A percentile compares a stretch with the other conserved stretches of the same genome.
phyloP scores from a whole-genome alignment of 2,888 invertebrate genomes.

The Drosophila rellima region DNA sequence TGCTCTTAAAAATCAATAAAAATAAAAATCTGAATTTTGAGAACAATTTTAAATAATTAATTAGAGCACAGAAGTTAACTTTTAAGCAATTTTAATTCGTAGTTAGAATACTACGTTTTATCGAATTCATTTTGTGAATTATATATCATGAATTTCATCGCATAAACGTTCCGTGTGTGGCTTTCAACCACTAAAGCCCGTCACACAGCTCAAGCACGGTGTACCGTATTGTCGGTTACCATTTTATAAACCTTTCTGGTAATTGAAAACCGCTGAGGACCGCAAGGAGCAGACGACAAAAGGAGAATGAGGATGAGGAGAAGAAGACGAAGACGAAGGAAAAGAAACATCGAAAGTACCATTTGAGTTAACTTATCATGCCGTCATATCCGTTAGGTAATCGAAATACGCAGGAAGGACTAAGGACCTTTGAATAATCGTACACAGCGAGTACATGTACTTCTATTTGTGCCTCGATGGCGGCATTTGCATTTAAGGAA shows the following conservation, averaged over 20 bases:
- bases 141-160: neutral
- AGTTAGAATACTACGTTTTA: neutral
- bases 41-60: no score
- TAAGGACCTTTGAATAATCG: conserved; percentile 5
- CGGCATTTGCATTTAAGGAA: conserved; percentile 45
- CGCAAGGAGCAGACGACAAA: conserved; percentile 3
- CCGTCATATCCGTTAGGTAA: conserved; percentile 69
- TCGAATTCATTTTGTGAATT: neutral
- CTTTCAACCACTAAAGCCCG: neutral
- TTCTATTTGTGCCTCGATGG: neutral
- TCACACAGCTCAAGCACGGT: neutral
- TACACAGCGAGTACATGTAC: neutral
- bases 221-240: neutral
- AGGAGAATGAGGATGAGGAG: neutral
- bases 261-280: conserved; percentile 31
- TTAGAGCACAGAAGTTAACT: no score
- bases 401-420: conserved; percentile 57
- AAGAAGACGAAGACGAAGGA: neutral
- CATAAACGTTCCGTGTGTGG: neutral
- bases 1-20: no score
- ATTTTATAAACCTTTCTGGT: conserved; percentile 11
- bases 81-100: no score
- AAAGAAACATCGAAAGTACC: neutral
- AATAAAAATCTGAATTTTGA: no score
- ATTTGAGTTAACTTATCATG: conserved; percentile 48